Evolutionary conservation across 2,888 invertebrate species (phyloP), one percentile per base, ranked within the genome.

Genomic region (Stenodera caucasica): DNA sequence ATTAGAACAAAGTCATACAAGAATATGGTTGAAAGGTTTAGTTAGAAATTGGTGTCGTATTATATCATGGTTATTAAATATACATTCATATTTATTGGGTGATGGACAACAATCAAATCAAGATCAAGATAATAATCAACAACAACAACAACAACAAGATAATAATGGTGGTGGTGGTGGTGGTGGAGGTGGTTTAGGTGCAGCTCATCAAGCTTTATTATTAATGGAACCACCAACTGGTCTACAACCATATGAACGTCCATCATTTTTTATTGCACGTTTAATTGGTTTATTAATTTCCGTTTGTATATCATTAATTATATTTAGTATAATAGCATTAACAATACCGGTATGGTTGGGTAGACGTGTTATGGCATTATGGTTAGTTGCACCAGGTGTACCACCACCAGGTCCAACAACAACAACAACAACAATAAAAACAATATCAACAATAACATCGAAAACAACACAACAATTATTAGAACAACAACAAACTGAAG

Each of bases 1-100:
- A 40, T 83, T 99, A 61, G 98, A 99, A 76, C 98, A 99, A 81
- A 94, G 95, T 0, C 97, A 98, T 79, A 97, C 97, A 0, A 86
- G 97, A 7, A 90, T 91, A 8, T 97, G 98, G 95, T 82, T 98
- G 64, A 97, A 98, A 79, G 88, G 89, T n/a, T 82, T 93, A 9
- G 88, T 98, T 0, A 86, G 92, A 8, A 85, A 88, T 57, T 96
- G 96, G 96, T 96, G 96, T 78, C 84, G 86, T 23, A 86, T 87
- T 6, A 90, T 94, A 1, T 91, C 97, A 0, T 94, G 92, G 84
- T 75, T 90, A 21, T 81, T 98, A 2, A 92, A 94, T 58, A 86
- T 97, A 9, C 90, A 94, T 63, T 96, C 96, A 0, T 98, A 97
- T 78, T 81, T 98, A 57, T 82, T 98, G 50, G 93, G 96, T 53